These are phyloP conservation scores for Geotrupes spiniger DNA, from an alignment of 2,888 invertebrate genomes.

Conservation along the genomic window DNA sequence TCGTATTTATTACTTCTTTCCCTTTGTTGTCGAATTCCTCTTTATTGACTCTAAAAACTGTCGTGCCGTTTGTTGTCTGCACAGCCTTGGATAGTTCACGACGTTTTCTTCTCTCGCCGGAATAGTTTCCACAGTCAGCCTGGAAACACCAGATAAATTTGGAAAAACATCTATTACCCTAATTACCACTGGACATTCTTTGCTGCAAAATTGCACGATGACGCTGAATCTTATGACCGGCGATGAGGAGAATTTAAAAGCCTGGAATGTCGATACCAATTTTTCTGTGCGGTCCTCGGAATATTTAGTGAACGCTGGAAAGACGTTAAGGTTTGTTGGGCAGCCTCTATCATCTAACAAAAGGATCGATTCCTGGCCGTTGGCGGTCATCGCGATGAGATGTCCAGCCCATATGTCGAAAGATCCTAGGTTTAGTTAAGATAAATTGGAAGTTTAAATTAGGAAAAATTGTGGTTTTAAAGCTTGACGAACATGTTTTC, in stretches of 20 bases:
- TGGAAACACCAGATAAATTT: slow-evolving; percentile 5
- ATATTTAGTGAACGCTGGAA: slow-evolving; percentile 51
- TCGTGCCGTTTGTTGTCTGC: slow-evolving; percentile 11
- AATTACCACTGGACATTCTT: slow-evolving; percentile 63
- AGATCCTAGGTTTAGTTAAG: slow-evolving; percentile 47
- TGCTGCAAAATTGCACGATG: slow-evolving; percentile 77
- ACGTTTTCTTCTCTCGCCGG: slow-evolving; percentile 15
- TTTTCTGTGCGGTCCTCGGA: slow-evolving; percentile 42
- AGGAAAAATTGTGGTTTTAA: too few relatives aligned
- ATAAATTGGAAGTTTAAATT: too few relatives aligned
- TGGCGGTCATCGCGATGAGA: slow-evolving; percentile 73
- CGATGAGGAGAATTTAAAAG: slow-evolving; percentile 85
- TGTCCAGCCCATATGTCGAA: slow-evolving; percentile 74
- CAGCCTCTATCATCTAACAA: slow-evolving; percentile 77
- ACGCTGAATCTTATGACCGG: slow-evolving; percentile 78
- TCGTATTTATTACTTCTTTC: slow-evolving; percentile 41
- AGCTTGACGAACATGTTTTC: too few relatives aligned
- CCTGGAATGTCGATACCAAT: slow-evolving; percentile 68
- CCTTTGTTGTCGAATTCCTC: slow-evolving; percentile 26
- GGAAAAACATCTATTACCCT: too few relatives aligned
- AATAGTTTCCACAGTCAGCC: slow-evolving; percentile 21
- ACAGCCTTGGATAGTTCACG: not conserved
- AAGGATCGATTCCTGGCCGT: slow-evolving; percentile 70
- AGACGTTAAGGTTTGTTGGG: slow-evolving; percentile 65
- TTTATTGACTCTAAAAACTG: slow-evolving; percentile 14